These are phyloP conservation scores for Alsophila aescularia DNA, from an alignment of 2,888 invertebrate genomes.

Conservation along the genomic window DNA sequence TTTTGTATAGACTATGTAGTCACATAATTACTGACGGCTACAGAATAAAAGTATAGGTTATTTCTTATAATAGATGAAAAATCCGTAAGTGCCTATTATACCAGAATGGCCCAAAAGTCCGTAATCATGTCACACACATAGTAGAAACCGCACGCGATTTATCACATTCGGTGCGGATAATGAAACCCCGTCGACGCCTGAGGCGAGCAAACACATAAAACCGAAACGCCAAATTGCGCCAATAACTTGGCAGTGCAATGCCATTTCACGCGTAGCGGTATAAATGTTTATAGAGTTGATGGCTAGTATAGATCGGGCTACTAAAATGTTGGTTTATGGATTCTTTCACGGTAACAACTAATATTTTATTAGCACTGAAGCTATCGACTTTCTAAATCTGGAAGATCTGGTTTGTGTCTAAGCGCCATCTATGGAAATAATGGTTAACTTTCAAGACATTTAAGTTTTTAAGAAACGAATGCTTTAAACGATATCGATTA, in stretches of 20 bases:
- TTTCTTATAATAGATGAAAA: neutral
- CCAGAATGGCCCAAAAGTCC: neutral
- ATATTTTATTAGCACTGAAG: neutral
- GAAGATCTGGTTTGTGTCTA: neutral
- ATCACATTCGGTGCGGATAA: conserved; percentile 63
- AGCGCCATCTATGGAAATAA: conserved; percentile 19
- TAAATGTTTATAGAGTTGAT: conserved; percentile 48
- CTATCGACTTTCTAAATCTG: neutral
- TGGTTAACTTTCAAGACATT: neutral
- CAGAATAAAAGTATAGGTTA: too few relatives aligned
- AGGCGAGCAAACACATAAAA: conserved; percentile 66
- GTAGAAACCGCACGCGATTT: conserved; percentile 51
- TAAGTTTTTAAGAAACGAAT: neutral
- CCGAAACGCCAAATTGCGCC: conserved; percentile 63
- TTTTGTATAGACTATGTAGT: too few relatives aligned
- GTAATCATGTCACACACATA: conserved; percentile 36
- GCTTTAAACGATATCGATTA: too few relatives aligned
- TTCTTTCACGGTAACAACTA: conserved; percentile 1
- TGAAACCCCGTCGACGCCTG: conserved; percentile 65
- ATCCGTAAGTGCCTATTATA: neutral
- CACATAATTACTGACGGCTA: too few relatives aligned
- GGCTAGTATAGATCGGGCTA: conserved; percentile 41
- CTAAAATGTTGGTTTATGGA: conserved; percentile 40
- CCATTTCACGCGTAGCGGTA: conserved; percentile 44
- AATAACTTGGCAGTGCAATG: conserved; percentile 66